Conservation (phyloP, 2,888 invertebrate species). For the Alsophila aescularia region DNA sequence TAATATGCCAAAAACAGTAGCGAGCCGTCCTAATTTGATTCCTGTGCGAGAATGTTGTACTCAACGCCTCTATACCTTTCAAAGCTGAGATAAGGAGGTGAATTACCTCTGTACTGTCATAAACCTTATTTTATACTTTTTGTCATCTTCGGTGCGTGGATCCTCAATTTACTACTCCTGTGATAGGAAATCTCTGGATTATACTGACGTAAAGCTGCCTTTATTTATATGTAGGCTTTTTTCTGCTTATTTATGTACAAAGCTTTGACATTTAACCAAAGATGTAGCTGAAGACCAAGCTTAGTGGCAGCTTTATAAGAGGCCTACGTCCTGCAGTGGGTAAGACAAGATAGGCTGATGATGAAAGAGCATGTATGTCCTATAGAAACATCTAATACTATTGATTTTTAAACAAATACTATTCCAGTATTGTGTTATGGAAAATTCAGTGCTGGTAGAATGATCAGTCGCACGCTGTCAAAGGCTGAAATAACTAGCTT, state of each 20-base stretch:
- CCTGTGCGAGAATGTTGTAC: not conserved
- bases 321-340: too few species aligned
- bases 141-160: constrained; percentile 45
- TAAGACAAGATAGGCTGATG: too few species aligned
- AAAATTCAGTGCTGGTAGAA: too few species aligned
- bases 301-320: too few species aligned
- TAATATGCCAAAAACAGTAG: not conserved
- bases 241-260: constrained; percentile 3
- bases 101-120: constrained; percentile 46
- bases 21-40: not conserved
- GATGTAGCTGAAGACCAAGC: too few species aligned
- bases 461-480: too few species aligned
- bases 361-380: too few species aligned
- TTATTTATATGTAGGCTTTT: constrained; percentile 21
- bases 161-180: constrained; percentile 45
- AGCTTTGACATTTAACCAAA: not conserved
- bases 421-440: too few species aligned
- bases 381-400: too few species aligned
- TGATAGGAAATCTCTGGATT: constrained; percentile 23
- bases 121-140: constrained; percentile 50
- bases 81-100: constrained; percentile 44
- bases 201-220: constrained; percentile 21
- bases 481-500: too few species aligned
- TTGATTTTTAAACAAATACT: too few species aligned
- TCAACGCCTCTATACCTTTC: constrained; percentile 14